Conservation (phyloP, 2,797 vertebrate genomes). For the Glyptemys insculpta region DNA sequence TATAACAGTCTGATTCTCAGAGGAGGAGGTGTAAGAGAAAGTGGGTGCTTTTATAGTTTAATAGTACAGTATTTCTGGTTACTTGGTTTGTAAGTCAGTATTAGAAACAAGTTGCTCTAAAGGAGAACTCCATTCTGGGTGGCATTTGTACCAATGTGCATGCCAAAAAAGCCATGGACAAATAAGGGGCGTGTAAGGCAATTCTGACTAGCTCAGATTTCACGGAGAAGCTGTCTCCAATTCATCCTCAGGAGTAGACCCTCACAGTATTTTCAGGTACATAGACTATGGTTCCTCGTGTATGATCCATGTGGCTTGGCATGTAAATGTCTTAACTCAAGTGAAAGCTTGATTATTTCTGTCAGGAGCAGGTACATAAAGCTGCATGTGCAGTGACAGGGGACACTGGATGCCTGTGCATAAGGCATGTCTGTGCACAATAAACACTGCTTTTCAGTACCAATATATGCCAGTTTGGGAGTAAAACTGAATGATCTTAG, state of each 20-base stretch:
- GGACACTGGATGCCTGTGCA: background rate
- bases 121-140: background rate
- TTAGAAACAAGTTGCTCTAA: background rate
- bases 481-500: background rate
- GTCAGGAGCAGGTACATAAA: background rate
- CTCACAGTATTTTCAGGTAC: background rate
- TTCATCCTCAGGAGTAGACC: background rate
- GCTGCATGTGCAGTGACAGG: background rate
- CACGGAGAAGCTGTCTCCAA: background rate
- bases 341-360: background rate
- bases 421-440: background rate
- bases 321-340: background rate
- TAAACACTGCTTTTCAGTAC: background rate
- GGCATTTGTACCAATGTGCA: background rate
- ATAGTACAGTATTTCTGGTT: background rate
- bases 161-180: background rate
- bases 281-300: background rate
- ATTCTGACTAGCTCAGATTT: background rate
- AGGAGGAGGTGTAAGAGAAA: background rate
- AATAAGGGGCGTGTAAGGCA: background rate
- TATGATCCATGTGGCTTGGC: accelerated
- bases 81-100: background rate
- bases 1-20: background rate
- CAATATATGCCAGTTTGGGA: background rate
- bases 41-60: slow-evolving; percentile 3